A percentile compares a stretch with the other conserved stretches of the same genome.
Evolutionary conservation across 2,888 invertebrate genomes (phyloP).

Genomic region (Synanthedon tipuliformis): DNA sequence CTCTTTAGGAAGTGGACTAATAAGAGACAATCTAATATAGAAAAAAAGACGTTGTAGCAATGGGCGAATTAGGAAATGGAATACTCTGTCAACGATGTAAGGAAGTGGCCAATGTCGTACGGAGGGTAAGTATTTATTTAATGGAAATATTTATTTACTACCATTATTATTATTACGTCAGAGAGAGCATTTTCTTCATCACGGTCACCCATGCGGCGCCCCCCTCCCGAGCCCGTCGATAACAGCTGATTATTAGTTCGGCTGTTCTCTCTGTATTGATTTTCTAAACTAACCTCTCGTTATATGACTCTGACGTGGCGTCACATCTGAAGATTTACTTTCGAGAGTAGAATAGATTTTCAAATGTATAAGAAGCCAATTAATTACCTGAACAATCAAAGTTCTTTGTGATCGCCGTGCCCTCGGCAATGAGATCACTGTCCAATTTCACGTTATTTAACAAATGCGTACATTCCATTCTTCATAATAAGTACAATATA

Average conservation of each 20-base stretch:
- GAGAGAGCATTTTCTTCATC: constrained; percentile 14
- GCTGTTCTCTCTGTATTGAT: constrained; percentile 48
- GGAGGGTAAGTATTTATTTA: constrained; percentile 6
- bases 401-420: constrained; percentile 72
- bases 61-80: too few species aligned
- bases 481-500: constrained; percentile 44
- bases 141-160: constrained; percentile 6
- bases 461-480: constrained; percentile 79
- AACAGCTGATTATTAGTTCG: constrained; percentile 67
- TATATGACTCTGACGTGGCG: constrained; percentile 19
- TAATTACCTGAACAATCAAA: constrained; percentile 73
- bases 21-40: too few species aligned
- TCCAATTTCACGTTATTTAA: constrained; percentile 73
- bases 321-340: constrained; percentile 4
- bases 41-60: too few species aligned
- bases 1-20: too few species aligned
- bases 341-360: constrained; percentile 11
- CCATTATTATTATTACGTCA: neutral
- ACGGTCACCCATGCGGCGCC: constrained; percentile 53
- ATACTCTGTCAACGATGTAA: too few species aligned
- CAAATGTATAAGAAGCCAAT: constrained; percentile 18
- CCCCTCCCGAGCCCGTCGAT: constrained; percentile 17
- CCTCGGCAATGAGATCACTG: constrained; percentile 57
- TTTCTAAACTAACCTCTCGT: constrained; percentile 54
- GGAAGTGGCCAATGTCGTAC: too few species aligned